These are phyloP conservation scores for Resseliella maxima DNA, from an alignment of 2,888 invertebrate genomes.

Conservation along the genomic window DNA sequence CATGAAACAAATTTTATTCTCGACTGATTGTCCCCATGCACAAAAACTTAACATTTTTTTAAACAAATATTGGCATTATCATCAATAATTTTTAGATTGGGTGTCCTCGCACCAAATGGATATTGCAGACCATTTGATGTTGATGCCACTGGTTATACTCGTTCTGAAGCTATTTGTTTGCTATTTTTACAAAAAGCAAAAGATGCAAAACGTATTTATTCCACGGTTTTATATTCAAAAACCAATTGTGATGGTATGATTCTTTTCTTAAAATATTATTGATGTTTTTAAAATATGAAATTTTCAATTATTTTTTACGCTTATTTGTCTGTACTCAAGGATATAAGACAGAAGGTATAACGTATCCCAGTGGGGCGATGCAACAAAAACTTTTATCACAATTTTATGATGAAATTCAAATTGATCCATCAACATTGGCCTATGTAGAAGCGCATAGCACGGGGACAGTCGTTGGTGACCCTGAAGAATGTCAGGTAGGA, in stretches of 20 bases:
- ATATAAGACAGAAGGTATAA: slow-evolving; percentile 77
- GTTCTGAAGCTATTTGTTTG: slow-evolving; percentile 82
- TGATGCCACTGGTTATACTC: slow-evolving; percentile 82
- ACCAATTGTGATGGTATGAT: slow-evolving; percentile 77
- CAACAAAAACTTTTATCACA: slow-evolving; percentile 74
- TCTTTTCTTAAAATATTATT: too few species aligned
- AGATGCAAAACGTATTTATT: slow-evolving; percentile 76
- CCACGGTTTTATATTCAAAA: slow-evolving; percentile 79
- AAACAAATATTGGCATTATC: background rate
- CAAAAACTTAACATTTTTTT: too few species aligned
- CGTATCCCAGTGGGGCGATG: slow-evolving; percentile 74
- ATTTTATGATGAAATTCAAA: slow-evolving; percentile 76
- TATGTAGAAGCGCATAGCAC: slow-evolving; percentile 91
- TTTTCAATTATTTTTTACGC: background rate
- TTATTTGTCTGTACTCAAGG: slow-evolving; percentile 62
- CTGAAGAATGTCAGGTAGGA: too few species aligned
- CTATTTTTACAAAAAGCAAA: slow-evolving; percentile 79
- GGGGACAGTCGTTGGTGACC: slow-evolving; percentile 85
- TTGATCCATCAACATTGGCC: slow-evolving; percentile 77
- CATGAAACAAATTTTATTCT: background rate
- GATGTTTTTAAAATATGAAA: background rate
- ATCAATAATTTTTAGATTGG: slow-evolving; percentile 69
- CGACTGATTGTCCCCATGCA: background rate
- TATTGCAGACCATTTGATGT: slow-evolving; percentile 92
- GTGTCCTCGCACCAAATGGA: slow-evolving; percentile 85